Evolutionary conservation across 2,113 vertebrate genomes (phyloP).

Genomic region (Salvelinus alpinus): DNA sequence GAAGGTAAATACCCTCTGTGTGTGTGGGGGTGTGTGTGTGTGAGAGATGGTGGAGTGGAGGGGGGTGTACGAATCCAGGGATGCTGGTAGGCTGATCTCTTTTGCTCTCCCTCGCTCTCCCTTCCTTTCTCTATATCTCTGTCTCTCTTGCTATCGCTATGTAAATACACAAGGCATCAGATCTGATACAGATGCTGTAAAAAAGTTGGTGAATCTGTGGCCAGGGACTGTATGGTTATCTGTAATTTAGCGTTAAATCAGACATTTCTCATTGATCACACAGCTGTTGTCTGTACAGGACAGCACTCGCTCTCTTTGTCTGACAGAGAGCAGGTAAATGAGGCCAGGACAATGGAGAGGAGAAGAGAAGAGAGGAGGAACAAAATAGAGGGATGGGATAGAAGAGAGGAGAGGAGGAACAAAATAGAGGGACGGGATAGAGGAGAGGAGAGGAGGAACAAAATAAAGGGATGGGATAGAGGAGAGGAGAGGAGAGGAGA

Average conservation of each 20-base stretch:
- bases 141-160: neutral
- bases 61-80: conserved; percentile 39
- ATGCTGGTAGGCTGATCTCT: conserved; percentile 61
- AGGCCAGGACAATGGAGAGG: conserved; percentile 47
- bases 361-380: too few relatives aligned
- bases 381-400: too few relatives aligned
- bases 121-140: too few relatives aligned
- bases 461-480: too few relatives aligned
- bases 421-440: too few relatives aligned
- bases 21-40: too few relatives aligned
- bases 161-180: too few relatives aligned
- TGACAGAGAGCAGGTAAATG: conserved; percentile 20
- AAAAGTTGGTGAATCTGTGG: conserved; percentile 44
- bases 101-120: too few relatives aligned
- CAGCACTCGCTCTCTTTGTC: neutral
- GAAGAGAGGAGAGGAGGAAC: too few relatives aligned
- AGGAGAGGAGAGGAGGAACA: too few relatives aligned
- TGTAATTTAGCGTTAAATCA: conserved; percentile 50
- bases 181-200: conserved; percentile 62
- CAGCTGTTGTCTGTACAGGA: conserved; percentile 42
- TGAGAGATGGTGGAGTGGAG: conserved; percentile 6
- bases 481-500: too few relatives aligned
- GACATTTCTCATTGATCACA: conserved; percentile 66
- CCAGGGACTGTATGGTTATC: neutral
- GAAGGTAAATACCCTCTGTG: conserved; percentile 64